A percentile compares a stretch with the other conserved stretches of the same genome.
These are phyloP conservation scores for Chaitophorus viminalis DNA, from an alignment of 2,888 invertebrate genomes.

Conservation along the genomic window DNA sequence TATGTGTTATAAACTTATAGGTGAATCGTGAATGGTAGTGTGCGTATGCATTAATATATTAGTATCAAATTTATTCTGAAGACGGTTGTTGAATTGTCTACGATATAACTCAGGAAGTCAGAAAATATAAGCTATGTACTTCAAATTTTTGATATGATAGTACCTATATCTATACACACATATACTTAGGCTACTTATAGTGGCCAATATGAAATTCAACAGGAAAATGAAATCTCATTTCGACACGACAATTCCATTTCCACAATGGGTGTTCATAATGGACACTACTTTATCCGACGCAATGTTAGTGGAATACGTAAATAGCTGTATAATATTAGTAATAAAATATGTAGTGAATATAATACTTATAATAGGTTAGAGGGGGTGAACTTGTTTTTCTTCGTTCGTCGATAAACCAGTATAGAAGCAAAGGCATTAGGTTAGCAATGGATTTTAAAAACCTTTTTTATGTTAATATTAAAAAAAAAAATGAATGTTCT, in stretches of 20 bases:
- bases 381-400: slow-evolving; percentile 10
- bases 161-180: background rate
- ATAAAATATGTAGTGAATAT: slow-evolving; percentile 41
- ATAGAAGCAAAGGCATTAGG: background rate
- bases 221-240: slow-evolving; percentile 54
- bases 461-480: background rate
- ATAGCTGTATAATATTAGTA: slow-evolving; percentile 29
- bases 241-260: slow-evolving; percentile 61
- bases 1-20: background rate
- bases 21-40: background rate
- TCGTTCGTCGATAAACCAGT: background rate
- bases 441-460: background rate
- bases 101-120: slow-evolving; percentile 18
- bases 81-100: slow-evolving; percentile 1
- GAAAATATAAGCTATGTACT: background rate
- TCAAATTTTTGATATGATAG: background rate
- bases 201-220: slow-evolving; percentile 55
- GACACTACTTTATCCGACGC: slow-evolving; percentile 45
- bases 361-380: background rate
- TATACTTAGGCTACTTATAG: slow-evolving; percentile 36
- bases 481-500: background rate
- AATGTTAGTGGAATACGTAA: slow-evolving; percentile 52
- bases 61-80: slow-evolving; percentile 5
- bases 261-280: slow-evolving; percentile 50
- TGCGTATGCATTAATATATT: slow-evolving; percentile 32